phyloP scores from a whole-genome alignment of 2,888 invertebrate species.

The Mesorhabditis sp. region DNA sequence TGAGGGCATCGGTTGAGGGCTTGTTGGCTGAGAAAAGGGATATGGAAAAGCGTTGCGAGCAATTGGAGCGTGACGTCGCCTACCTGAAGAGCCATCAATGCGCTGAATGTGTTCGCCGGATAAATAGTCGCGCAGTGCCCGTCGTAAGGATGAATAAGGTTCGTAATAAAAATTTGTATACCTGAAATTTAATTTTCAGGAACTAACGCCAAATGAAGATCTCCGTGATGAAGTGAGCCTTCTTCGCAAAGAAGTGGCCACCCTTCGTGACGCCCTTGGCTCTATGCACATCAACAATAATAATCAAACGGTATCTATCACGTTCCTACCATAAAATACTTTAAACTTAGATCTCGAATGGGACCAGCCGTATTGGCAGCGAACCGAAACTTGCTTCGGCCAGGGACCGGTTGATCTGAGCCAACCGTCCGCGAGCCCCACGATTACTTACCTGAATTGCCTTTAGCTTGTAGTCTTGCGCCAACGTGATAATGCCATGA shows the following conservation, averaged over 20 bases:
- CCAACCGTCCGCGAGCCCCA: too few species aligned
- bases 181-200: slow-evolving; percentile 7
- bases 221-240: slow-evolving; percentile 35
- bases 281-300: not conserved
- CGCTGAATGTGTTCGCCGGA: not conserved
- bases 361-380: not conserved
- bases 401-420: slow-evolving; percentile 4
- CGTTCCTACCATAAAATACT: not conserved
- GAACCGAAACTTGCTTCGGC: not conserved
- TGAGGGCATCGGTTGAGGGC: slow-evolving; percentile 23
- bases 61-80: not conserved
- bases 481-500: too few species aligned
- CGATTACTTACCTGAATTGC: too few species aligned
- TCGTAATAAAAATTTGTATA: too few species aligned
- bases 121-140: not conserved
- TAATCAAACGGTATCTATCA: not conserved
- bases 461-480: too few species aligned
- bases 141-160: not conserved
- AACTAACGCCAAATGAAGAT: slow-evolving; percentile 11
- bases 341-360: not conserved
- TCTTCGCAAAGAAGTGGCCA: slow-evolving; percentile 36
- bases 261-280: slow-evolving; percentile 34
- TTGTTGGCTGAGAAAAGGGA: slow-evolving; percentile 34
- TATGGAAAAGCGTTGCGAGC: not conserved
- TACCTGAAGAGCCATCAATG: not conserved